phyloP scores from a whole-genome alignment of 2,113 vertebrate genomes.

The Sphyrna mokarran region DNA sequence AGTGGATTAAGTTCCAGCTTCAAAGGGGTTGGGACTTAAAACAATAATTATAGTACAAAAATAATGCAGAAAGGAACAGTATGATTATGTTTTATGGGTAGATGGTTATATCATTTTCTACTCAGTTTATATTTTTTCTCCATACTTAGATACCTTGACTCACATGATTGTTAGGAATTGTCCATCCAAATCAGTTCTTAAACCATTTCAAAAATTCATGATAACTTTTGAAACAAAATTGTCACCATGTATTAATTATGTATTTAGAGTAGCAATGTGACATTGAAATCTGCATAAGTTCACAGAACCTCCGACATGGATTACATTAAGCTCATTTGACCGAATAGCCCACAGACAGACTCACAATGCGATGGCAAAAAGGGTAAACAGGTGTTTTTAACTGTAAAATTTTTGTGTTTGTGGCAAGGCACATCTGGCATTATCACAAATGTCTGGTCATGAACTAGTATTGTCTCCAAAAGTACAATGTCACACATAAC shows the following conservation, averaged over 20 bases:
- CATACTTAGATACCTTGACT: background rate
- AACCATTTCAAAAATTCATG: background rate
- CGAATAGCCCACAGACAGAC: background rate
- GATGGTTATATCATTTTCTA: background rate
- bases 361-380: background rate
- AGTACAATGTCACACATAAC: background rate
- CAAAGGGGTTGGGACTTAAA: background rate
- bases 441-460: too few relatives aligned
- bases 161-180: background rate
- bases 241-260: background rate
- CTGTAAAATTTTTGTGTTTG: background rate
- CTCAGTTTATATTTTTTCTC: background rate
- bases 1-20: background rate
- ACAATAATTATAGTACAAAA: background rate
- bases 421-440: background rate
- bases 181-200: background rate
- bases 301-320: background rate
- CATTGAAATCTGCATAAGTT: background rate
- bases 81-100: background rate
- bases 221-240: background rate
- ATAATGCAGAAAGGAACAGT: background rate
- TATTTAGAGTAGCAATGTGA: background rate
- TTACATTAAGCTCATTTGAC: background rate
- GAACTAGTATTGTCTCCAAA: background rate
- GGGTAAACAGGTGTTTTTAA: background rate